These are phyloP conservation scores for Hypomecis punctinalis DNA, from an alignment of 2,888 invertebrate species.

Conservation along the genomic window DNA sequence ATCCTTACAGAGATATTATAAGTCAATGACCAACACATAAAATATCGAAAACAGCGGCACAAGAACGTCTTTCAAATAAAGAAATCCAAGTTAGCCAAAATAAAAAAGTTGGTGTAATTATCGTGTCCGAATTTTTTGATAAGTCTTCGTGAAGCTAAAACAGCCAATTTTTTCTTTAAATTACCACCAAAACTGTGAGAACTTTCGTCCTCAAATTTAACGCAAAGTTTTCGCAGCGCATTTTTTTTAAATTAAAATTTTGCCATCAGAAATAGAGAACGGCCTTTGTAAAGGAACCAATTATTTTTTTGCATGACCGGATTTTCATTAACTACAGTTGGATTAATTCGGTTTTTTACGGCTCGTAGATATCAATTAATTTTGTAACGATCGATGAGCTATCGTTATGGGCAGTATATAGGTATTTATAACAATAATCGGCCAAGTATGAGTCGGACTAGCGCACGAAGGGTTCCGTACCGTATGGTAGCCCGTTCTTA, in stretches of 20 bases:
- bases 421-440: no score
- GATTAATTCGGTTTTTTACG: constrained; percentile 69
- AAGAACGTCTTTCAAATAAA: neutral
- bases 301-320: constrained; percentile 79
- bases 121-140: neutral
- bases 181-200: constrained; percentile 19
- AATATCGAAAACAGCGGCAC: neutral
- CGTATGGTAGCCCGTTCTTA: no score
- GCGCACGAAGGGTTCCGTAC: no score
- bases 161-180: neutral
- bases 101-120: neutral
- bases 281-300: constrained; percentile 71
- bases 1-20: no score
- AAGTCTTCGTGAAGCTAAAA: neutral
- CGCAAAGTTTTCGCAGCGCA: constrained; percentile 12
- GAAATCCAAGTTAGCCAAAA: neutral
- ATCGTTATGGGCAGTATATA: neutral
- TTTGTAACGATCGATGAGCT: constrained; percentile 4
- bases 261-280: constrained; percentile 64
- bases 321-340: constrained; percentile 66
- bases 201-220: constrained; percentile 20
- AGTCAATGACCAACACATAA: no score
- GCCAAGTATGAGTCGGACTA: no score
- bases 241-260: constrained; percentile 50
- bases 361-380: constrained; percentile 53